Evolutionary conservation across 2,888 invertebrate species (phyloP).

Genomic region (Herminia tarsipennalis): DNA sequence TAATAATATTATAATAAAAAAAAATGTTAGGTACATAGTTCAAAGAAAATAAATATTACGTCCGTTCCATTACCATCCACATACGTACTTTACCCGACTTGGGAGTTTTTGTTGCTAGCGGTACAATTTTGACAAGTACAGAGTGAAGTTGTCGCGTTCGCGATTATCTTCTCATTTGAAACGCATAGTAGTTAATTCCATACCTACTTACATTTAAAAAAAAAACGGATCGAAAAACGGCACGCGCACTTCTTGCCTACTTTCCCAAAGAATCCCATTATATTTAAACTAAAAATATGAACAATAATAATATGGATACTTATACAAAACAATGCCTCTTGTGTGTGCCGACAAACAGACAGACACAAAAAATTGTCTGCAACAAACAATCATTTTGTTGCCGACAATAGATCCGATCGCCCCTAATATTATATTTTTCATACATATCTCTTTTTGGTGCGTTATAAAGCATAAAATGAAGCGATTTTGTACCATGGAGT

Average conservation of each 20-base stretch:
- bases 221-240: too few species aligned
- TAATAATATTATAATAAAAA: too few species aligned
- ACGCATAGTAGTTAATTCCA: too few species aligned
- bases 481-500: conserved; percentile 38
- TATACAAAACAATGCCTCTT: conserved; percentile 30
- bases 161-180: too few species aligned
- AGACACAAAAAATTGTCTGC: conserved; percentile 64
- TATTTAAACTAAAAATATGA: conserved; percentile 1
- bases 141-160: too few species aligned
- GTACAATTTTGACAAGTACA: too few species aligned
- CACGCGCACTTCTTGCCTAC: neutral
- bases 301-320: conserved; percentile 29
- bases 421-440: conserved; percentile 79
- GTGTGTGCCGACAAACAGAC: conserved; percentile 41
- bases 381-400: conserved; percentile 59
- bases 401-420: conserved; percentile 75
- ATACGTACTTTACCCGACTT: too few species aligned
- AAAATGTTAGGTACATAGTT: too few species aligned
- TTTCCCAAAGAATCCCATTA: conserved; percentile 1
- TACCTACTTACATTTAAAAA: too few species aligned
- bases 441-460: conserved; percentile 51
- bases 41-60: too few species aligned
- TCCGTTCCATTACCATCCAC: too few species aligned
- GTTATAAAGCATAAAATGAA: conserved; percentile 26
- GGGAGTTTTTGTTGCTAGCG: too few species aligned